These are phyloP conservation scores for Lytechinus pictus DNA, from an alignment of 35 echinoderm and acorn worm species.

Conservation along the genomic window DNA sequence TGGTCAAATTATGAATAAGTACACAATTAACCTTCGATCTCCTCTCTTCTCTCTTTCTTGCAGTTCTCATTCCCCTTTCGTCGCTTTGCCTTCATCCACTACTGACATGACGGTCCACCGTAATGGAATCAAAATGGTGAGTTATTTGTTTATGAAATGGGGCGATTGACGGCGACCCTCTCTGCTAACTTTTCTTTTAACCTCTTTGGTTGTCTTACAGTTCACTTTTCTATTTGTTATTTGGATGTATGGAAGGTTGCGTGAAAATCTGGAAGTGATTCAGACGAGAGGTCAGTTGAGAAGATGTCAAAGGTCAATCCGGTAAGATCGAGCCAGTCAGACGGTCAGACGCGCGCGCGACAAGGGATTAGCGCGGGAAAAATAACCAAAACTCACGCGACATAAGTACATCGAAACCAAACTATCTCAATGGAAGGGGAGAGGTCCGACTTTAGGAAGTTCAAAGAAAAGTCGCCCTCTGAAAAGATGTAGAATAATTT, in stretches of 20 bases:
- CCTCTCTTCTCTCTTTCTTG: neutral
- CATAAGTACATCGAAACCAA: neutral
- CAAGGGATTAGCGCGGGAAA: neutral
- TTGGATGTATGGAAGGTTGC: neutral
- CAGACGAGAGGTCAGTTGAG: neutral
- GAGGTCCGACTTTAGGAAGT: no score
- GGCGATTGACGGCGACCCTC: neutral
- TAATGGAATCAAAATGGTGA: neutral
- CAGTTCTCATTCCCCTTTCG: neutral
- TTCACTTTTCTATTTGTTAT: neutral
- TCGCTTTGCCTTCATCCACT: no score
- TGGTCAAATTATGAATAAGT: neutral
- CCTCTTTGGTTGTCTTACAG: neutral
- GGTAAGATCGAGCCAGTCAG: neutral
- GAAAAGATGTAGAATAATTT: no score
- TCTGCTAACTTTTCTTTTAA: neutral
- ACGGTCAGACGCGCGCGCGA: slow-evolving; percentile 26
- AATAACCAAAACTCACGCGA: neutral
- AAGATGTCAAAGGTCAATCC: neutral
- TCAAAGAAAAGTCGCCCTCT: no score
- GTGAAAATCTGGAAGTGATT: slow-evolving; percentile 32
- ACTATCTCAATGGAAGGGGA: neutral
- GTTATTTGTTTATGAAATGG: slow-evolving; percentile 30
- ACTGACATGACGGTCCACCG: neutral
- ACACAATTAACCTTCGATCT: neutral